phyloP scores from a whole-genome alignment of 2,888 invertebrate species.

The Agonopterix alstromeriana region DNA sequence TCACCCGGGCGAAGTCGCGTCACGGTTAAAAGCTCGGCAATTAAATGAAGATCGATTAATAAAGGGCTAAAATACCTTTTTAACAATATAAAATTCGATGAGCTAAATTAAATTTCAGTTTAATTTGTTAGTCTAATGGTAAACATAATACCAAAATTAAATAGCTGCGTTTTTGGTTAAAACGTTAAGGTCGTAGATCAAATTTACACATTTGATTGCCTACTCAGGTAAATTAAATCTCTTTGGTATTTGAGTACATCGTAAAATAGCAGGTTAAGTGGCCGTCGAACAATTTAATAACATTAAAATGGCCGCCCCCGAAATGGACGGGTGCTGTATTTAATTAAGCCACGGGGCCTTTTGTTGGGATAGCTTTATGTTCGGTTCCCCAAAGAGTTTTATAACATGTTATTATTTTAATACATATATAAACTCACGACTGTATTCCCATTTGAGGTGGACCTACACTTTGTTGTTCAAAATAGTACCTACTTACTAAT shows the following conservation, averaged over 20 bases:
- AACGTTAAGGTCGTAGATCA: conserved; percentile 16
- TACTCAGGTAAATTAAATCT: conserved; percentile 53
- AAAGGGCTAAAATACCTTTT: background rate
- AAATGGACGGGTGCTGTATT: conserved; percentile 59
- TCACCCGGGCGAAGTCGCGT: too few species aligned
- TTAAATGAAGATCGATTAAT: background rate
- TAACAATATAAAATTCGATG: background rate
- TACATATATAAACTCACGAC: background rate
- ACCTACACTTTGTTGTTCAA: too few species aligned
- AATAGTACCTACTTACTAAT: too few species aligned
- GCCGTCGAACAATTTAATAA: conserved; percentile 71
- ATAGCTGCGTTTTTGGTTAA: background rate
- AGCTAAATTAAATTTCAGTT: background rate
- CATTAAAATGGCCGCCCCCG: conserved; percentile 61
- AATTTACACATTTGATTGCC: conserved; percentile 28
- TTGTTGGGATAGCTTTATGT: conserved; percentile 41
- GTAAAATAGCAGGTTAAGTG: conserved; percentile 57
- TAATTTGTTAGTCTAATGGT: conserved; percentile 1
- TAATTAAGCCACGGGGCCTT: conserved; percentile 62
- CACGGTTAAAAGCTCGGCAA: background rate
- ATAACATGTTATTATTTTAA: conserved; percentile 34
- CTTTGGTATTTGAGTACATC: conserved; percentile 45
- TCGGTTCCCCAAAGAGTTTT: conserved; percentile 44
- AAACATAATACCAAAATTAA: conserved; percentile 1
- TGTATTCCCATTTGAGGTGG: too few species aligned